Conservation (phyloP, 35 echinoderm and acorn worm genomes). For the Lytechinus pictus region DNA sequence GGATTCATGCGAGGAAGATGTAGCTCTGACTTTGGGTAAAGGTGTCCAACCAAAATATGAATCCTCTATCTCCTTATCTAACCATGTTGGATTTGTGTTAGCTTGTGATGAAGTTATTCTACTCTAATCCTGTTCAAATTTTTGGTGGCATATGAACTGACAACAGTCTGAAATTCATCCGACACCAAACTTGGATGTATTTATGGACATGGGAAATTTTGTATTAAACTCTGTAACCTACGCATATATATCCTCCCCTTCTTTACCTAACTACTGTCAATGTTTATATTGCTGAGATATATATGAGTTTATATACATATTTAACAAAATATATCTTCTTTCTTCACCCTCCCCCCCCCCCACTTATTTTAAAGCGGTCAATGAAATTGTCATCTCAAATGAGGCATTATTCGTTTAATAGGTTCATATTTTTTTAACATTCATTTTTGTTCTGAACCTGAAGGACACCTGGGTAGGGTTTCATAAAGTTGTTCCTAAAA, state of each 20-base stretch:
- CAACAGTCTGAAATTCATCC: not conserved
- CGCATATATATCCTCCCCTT: not conserved
- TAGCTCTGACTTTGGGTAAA: no score
- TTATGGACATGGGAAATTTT: not conserved
- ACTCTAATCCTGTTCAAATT: not conserved
- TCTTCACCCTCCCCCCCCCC: not conserved
- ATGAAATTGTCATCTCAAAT: not conserved
- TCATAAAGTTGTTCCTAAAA: no score
- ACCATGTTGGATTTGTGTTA: no score
- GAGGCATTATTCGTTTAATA: not conserved
- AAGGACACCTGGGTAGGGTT: no score
- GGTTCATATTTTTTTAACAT: not conserved
- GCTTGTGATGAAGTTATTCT: no score
- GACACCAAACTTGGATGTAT: not conserved
- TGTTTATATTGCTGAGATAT: no score
- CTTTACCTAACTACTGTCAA: not conserved
- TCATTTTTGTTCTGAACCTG: no score
- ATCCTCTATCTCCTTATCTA: no score
- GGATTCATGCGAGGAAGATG: no score
- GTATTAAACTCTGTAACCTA: not conserved
- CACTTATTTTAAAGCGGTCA: not conserved
- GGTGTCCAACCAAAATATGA: no score
- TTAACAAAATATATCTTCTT: not conserved
- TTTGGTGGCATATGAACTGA: not conserved
- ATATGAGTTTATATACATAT: not conserved